Evolutionary conservation across 2,113 vertebrate species (phyloP).

Genomic region (Glaucomys volans): DNA sequence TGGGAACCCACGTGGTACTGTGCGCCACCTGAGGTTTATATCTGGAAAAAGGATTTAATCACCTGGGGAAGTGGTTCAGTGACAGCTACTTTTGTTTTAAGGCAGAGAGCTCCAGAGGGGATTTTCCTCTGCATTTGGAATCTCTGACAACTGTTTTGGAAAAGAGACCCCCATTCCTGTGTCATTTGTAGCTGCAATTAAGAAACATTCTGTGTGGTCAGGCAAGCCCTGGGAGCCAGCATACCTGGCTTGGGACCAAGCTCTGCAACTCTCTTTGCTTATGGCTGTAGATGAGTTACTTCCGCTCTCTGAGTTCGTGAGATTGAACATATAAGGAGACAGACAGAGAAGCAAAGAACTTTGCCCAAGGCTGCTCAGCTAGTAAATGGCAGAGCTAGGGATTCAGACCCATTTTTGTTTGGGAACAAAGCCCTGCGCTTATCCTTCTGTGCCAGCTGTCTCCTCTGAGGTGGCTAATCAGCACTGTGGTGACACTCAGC

Average conservation of each 20-base stretch:
- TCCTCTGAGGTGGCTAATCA: neutral
- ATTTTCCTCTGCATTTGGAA: neutral
- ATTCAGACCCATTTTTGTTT: neutral
- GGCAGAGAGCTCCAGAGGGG: slow-evolving; percentile 5
- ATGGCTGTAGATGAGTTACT: neutral
- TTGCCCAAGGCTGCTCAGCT: neutral
- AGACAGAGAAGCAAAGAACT: neutral
- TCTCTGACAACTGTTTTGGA: neutral
- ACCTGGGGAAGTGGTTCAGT: neutral
- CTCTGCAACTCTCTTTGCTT: neutral
- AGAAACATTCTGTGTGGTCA: neutral
- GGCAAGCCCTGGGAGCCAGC: neutral
- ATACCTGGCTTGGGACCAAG: neutral
- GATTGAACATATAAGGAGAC: neutral
- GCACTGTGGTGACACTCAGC: neutral
- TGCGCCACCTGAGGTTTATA: neutral
- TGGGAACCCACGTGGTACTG: neutral
- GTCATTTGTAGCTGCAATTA: neutral
- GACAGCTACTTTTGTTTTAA: neutral
- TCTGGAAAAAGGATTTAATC: neutral
- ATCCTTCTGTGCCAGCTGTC: neutral
- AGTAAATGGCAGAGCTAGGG: neutral
- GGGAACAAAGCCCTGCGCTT: neutral
- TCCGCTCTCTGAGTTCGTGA: neutral
- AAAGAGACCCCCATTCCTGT: neutral